Evolutionary conservation across 2,888 invertebrate species (phyloP).

Genomic region (Cryptus armator): DNA sequence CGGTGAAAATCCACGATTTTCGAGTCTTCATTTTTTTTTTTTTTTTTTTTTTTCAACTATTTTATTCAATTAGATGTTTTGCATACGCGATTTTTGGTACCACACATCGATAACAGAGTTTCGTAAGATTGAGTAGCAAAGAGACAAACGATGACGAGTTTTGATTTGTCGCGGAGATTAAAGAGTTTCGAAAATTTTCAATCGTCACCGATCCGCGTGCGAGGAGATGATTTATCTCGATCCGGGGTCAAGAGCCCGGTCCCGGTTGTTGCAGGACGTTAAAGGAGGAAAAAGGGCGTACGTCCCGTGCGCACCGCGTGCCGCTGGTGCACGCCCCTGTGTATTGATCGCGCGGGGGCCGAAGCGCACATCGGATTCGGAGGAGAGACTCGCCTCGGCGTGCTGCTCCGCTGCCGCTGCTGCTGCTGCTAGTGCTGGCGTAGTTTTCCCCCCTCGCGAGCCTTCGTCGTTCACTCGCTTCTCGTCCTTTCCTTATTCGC

Average conservation of each 20-base stretch:
- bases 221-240: constrained; percentile 20
- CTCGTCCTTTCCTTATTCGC: constrained; percentile 51
- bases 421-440: constrained; percentile 13
- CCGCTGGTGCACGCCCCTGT: constrained; percentile 81
- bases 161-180: not conserved
- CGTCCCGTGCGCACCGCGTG: constrained; percentile 65
- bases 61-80: too few relatives aligned
- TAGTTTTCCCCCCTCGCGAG: not conserved
- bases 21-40: too few relatives aligned
- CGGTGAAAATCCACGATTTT: too few relatives aligned
- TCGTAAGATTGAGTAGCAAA: too few relatives aligned
- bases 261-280: constrained; percentile 56
- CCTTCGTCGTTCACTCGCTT: constrained; percentile 41
- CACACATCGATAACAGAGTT: too few relatives aligned
- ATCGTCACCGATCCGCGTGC: constrained; percentile 11
- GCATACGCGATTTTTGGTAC: too few relatives aligned
- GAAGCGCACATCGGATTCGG: constrained; percentile 80
- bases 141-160: too few relatives aligned
- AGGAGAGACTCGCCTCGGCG: constrained; percentile 64
- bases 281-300: constrained; percentile 69
- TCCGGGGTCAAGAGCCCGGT: constrained; percentile 52
- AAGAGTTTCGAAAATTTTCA: not conserved
- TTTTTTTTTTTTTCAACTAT: too few relatives aligned
- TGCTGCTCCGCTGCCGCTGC: constrained; percentile 8
- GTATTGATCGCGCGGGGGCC: constrained; percentile 81